Evolutionary conservation across 2,888 invertebrate species (phyloP).

Genomic region (Megaustenia siamemsis): DNA sequence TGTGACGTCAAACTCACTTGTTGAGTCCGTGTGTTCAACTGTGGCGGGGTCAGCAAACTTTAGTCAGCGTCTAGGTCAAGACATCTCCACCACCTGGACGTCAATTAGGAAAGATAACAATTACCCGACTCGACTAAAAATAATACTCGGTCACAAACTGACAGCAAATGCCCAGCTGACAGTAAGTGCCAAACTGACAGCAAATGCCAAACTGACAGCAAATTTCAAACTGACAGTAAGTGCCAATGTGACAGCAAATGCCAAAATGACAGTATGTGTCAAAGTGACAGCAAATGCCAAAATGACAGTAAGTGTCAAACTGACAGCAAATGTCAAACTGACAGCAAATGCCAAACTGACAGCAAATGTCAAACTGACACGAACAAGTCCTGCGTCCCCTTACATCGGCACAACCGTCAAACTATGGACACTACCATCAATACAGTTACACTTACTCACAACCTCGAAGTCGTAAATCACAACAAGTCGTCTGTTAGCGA

Average conservation of each 20-base stretch:
- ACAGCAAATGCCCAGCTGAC: no score
- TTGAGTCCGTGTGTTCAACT: slow-evolving; percentile 29
- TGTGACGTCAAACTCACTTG: slow-evolving; percentile 44
- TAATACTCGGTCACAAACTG: no score
- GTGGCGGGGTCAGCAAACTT: neutral
- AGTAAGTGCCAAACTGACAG: no score
- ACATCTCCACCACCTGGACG: neutral
- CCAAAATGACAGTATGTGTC: no score
- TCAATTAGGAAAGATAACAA: neutral
- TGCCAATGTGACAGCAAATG: no score
- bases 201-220: no score
- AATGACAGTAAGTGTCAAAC: no score
- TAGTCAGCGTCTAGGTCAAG: neutral
- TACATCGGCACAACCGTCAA: neutral
- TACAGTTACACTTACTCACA: neutral
- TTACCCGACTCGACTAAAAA: neutral
- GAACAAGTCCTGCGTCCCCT: neutral
- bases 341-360: neutral
- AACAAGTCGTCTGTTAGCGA: neutral
- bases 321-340: no score
- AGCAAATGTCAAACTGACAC: neutral
- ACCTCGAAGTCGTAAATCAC: neutral
- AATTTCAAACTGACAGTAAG: no score
- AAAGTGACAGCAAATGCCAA: no score
- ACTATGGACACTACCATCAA: neutral